Conservation (phyloP, 1,140 invertebrate species). For the Drosophila cardini region DNA sequence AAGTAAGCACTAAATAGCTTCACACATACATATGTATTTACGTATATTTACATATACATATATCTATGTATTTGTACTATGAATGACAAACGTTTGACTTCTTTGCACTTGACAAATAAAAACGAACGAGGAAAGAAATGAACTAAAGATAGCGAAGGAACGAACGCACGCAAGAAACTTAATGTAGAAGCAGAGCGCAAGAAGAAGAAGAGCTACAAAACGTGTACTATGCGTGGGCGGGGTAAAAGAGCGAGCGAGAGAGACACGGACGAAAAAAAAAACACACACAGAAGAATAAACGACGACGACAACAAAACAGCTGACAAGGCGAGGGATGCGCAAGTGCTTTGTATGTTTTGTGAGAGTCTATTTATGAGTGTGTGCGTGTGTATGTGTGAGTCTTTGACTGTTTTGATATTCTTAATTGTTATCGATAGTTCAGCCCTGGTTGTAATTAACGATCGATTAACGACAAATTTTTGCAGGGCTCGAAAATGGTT, state of each 20-base stretch:
- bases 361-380: background rate
- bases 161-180: conserved; percentile 32
- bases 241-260: background rate
- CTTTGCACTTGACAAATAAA: conserved; percentile 65
- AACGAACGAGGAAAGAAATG: conserved; percentile 21
- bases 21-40: conserved; percentile 7
- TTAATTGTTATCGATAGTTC: conserved; percentile 48
- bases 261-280: background rate
- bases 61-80: conserved; percentile 7
- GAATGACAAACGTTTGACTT: conserved; percentile 67
- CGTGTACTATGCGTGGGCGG: conserved; percentile 65
- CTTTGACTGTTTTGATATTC: background rate
- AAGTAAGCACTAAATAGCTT: conserved; percentile 7
- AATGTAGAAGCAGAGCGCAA: conserved; percentile 13
- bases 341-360: conserved; percentile 1
- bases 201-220: conserved; percentile 24
- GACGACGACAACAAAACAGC: conserved; percentile 43
- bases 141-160: conserved; percentile 12
- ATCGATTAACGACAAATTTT: conserved; percentile 41
- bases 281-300: background rate
- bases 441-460: conserved; percentile 49
- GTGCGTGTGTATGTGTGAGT: background rate
- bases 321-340: conserved; percentile 32
- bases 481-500: conserved; percentile 6
- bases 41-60: conserved; percentile 6